Base-by-base conservation (phyloP, 2,113 vertebrate genomes). In the Pungitius pungitius region DNA sequence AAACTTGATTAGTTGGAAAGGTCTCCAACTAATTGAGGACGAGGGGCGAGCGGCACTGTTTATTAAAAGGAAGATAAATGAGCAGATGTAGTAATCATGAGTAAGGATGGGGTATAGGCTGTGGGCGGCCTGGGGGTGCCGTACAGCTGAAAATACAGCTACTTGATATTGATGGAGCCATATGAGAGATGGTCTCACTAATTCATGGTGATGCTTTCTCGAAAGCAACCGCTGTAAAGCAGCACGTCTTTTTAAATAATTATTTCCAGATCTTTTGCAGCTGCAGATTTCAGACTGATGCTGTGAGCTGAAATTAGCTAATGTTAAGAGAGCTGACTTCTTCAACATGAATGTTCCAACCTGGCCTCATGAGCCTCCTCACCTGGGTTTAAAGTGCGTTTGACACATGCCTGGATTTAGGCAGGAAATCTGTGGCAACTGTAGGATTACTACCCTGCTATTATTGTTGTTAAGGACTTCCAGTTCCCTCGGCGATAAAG, bases 51-150 rank as follows among this genome's bases (percentile, higher is more conserved):
- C 3, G 54, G n/a, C 27, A 67, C 17, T 54, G 47, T 54, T 35
- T 33, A 72, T 79, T 83, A 76, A 64, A 78, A 26, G 39, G 39
- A 55, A 33, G 61, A 64, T 54, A 63, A 69, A 66, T 63, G 81
- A 70, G 56, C 27, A 74, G 73, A 47, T 40, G 45, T 0, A 5
- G 55, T 54, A 40, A 75, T 71, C 54, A 59, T 40, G 15, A 33
- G 33, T 17, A 69, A 59, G 13, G 40, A 60, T 40, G 18, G 51
- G 47, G 30, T 77, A 73, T 24, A 45, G 37, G 43, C 60, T 22
- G 14, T 40, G 45, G 61, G 54, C 37, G 54, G 22, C 20, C 12
- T 47, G 57, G 72, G 70, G 57, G 79, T 79, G 75, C 59, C 54
- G 40, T 51, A 76, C 39, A 76, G 73, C 78, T 82, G 51, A 72